Evolutionary conservation across 30 jellyfish, hydroid and myxozoan genomes (phyloP), one percentile per base, ranked within the genome.

Genomic region (Aurelia aurita complex sp. Pacific): DNA sequence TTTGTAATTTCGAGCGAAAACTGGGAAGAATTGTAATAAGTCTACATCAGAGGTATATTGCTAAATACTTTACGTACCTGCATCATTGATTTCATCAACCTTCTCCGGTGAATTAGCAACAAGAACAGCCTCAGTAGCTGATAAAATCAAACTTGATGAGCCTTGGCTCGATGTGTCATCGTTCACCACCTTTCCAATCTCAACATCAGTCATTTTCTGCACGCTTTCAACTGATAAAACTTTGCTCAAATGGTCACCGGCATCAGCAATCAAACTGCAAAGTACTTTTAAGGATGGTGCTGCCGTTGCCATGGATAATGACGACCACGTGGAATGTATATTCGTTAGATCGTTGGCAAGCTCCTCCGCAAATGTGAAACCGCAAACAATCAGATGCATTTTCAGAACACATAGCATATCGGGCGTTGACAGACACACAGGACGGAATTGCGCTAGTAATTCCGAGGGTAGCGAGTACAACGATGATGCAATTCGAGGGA

Each of bases 381-480:
- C 93, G 67, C 75, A 81, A 5, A 73, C 69, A 19, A 84, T 53
- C 38, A 84, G 65, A 23, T 84, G 85, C 82, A 84, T 64, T 55
- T 50, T 74, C 54, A 84, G 38, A 29, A 84, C 74, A 50, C 67
- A 57, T 34, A 38, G 38, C 46, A 67, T 62, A 23, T 73, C 93
- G 12, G 93, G 93, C 43, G 64, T 73, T 12, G 87, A 84, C 13
- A 84, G n/a, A 51, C 87, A 73, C 8, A 84, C 93, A 57, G 86
- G 52, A 62, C 93, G 50, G 64, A 84, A 84, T 43, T 74, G 64
- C 42, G 84, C 76, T 15, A 84, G 67, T 65, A 84, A 42, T 11
- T 50, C 81, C 10, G 82, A 81, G 2, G 93, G 87, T 10, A 84
- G 51, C 18, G 70, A 32, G 67, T 57, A 84, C 57, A 84, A 29